Percentiles rank a stretch among this genome's conserved stretches.
These are phyloP conservation scores for Rhea americana DNA, from an alignment of 2,113 vertebrate genomes.

Conservation along the genomic window DNA sequence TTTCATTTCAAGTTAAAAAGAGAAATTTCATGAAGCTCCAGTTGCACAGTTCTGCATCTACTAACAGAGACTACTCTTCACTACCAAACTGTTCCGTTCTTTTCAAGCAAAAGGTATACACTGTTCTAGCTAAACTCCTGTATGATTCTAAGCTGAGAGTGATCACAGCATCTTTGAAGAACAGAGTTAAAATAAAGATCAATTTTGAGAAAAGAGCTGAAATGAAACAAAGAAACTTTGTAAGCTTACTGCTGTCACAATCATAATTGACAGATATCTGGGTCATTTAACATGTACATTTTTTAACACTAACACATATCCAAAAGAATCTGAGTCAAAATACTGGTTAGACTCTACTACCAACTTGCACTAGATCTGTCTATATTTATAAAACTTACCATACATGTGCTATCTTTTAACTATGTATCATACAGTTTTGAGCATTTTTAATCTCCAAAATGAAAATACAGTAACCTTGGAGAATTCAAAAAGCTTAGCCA, in stretches of 20 bases:
- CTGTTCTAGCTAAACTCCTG: not conserved
- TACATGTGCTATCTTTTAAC: not conserved
- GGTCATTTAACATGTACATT: not conserved
- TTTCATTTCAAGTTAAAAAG: not conserved
- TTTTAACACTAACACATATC: not conserved
- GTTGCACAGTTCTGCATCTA: not conserved
- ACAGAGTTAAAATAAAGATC: not conserved
- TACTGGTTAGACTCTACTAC: not conserved
- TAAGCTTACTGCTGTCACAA: not conserved
- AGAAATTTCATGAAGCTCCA: not conserved
- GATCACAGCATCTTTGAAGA: not conserved
- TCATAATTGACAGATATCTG: not conserved
- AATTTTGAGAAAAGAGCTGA: not conserved
- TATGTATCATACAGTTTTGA: not conserved
- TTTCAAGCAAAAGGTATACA: not conserved
- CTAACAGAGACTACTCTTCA: not conserved
- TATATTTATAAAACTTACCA: not conserved
- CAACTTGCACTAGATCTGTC: not conserved
- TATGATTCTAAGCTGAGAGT: not conserved
- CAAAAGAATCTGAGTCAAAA: not conserved
- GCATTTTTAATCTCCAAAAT: not conserved
- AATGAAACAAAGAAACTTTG: not conserved
- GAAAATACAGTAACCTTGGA: not conserved
- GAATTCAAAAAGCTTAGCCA: not conserved
- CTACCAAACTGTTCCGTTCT: not conserved